Base-by-base conservation (phyloP, 2,113 vertebrate species). In the Thalassarche chlororhynchos region DNA sequence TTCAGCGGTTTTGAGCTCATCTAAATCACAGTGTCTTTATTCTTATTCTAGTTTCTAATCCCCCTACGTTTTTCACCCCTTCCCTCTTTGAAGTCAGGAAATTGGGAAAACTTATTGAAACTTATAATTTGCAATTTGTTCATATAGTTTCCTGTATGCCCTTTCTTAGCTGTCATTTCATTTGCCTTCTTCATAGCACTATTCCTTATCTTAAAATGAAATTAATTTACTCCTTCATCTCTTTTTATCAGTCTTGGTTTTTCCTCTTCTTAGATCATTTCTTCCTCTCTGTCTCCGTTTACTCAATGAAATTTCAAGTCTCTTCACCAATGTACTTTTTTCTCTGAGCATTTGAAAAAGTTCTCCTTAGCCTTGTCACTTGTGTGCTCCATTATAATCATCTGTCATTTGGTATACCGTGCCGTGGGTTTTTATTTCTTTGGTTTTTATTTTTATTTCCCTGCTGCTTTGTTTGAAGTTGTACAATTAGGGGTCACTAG, bases 151-250 rank as follows among this genome's bases (percentile, higher is more conserved):
- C 68, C 51, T 89, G n/a, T 36, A 60, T 89, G 72, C 36, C 29
- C 76, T 84, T 94, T 96, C 14, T 46, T 38, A 92, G 58, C 49
- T 94, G 75, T 83, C 82, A 55, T 88, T 96, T 90, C 15, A 66
- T 92, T 97, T 94, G 54, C 71, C 46, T 92, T 95, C 86, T 88
- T 91, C 62, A 66, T 44, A 75, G 12, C 17, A 72, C 21, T 57
- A 34, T 44, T 79, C 14, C 64, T 72, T 96, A 70, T 92, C 78
- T 77, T 58, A 84, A 83, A 94, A 64, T 70, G 49, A 93, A 96
- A 94, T 93, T 80, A 90, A 94, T 93, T 83, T 93, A 70, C 6
- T 94, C 34, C 29, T 92, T 91, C 65, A 65, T 83, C 25, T 95
- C 57, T 58, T 80, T 78, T 93, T 72, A 57, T 88, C 51, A 80